These are phyloP conservation scores for Ectemnius lituratus DNA, from an alignment of 2,888 invertebrate species.

Conservation along the genomic window DNA sequence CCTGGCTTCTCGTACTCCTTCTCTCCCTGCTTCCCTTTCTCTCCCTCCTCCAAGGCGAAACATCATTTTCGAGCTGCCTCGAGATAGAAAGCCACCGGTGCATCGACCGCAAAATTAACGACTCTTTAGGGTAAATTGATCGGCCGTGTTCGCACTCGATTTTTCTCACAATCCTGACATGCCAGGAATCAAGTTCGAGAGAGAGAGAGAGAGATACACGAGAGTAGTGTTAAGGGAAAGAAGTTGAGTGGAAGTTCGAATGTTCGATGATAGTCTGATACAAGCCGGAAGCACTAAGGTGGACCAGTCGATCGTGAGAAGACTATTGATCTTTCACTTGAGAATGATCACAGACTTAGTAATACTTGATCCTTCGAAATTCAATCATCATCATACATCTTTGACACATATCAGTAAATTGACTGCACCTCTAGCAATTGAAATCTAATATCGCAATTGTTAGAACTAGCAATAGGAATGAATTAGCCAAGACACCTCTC, in stretches of 20 bases:
- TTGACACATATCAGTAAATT: no score
- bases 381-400: neutral
- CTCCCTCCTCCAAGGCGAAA: constrained; percentile 54
- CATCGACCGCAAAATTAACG: constrained; percentile 70
- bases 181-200: constrained; percentile 8
- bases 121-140: constrained; percentile 75
- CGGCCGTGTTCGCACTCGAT: constrained; percentile 73
- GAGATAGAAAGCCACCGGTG: constrained; percentile 65
- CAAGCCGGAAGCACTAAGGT: constrained; percentile 52
- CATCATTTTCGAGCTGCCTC: neutral
- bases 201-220: no score
- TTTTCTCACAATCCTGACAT: constrained; percentile 55
- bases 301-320: constrained; percentile 46
- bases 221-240: neutral
- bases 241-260: neutral
- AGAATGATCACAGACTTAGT: constrained; percentile 40
- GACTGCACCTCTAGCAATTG: neutral
- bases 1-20: constrained; percentile 31
- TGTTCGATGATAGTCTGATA: constrained; percentile 22
- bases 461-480: neutral
- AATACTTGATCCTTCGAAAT: constrained; percentile 16
- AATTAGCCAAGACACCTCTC: neutral
- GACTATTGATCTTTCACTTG: constrained; percentile 27
- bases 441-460: neutral
- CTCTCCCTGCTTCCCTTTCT: constrained; percentile 26